These are phyloP conservation scores for Euplagia quadripunctaria DNA, from an alignment of 2,888 invertebrate species.

Conservation along the genomic window DNA sequence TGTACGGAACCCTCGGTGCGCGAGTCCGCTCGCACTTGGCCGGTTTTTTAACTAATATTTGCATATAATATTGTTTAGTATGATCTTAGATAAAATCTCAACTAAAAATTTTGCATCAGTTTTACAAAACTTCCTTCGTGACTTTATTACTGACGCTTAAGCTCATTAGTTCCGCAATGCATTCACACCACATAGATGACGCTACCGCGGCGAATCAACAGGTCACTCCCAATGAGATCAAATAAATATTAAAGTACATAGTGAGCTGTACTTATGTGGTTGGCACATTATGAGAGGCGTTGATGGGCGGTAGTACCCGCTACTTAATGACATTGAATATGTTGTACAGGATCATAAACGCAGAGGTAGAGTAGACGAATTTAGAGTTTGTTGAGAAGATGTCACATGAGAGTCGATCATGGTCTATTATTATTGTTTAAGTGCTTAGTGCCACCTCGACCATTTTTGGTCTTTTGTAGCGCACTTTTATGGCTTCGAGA, in stretches of 20 bases:
- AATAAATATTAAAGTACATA: conserved; percentile 19
- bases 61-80: too few species aligned
- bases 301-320: neutral
- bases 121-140: too few species aligned
- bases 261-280: neutral
- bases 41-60: too few species aligned
- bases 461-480: too few species aligned
- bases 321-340: neutral
- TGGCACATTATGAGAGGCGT: neutral
- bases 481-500: too few species aligned
- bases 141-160: neutral
- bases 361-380: neutral
- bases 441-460: too few species aligned
- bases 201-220: conserved; percentile 46
- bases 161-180: conserved; percentile 14
- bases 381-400: neutral
- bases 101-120: too few species aligned
- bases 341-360: neutral
- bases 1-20: too few species aligned
- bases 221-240: conserved; percentile 28
- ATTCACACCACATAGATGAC: conserved; percentile 36
- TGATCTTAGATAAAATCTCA: too few species aligned
- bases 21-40: too few species aligned
- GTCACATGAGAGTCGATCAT: neutral
- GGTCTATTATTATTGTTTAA: too few species aligned